Conservation (phyloP, 2,888 invertebrate genomes). For the Eilema sororculum region DNA sequence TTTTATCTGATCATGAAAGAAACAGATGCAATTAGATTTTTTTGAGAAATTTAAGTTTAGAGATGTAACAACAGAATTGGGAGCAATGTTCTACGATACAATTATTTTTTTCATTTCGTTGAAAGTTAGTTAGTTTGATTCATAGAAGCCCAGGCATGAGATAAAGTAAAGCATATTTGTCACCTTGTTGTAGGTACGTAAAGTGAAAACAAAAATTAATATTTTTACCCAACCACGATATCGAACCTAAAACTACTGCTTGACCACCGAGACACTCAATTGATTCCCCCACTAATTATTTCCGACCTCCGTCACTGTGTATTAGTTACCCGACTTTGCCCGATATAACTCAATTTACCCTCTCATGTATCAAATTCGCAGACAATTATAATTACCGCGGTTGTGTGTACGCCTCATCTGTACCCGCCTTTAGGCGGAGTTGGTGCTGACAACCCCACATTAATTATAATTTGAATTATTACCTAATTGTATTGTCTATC, state of each 20-base stretch:
- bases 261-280: not conserved
- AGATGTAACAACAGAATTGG: too few relatives aligned
- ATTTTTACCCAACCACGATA: not conserved
- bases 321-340: not conserved
- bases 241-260: not conserved
- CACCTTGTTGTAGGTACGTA: too few relatives aligned
- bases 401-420: not conserved
- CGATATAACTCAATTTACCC: not conserved
- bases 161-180: too few relatives aligned
- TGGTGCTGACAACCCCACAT: constrained; percentile 11
- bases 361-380: not conserved
- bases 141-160: too few relatives aligned
- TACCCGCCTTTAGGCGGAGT: not conserved
- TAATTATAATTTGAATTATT: constrained; percentile 16
- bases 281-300: not conserved
- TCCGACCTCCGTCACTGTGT: not conserved
- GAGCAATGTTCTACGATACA: too few relatives aligned
- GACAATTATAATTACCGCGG: constrained; percentile 1
- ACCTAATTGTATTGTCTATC: constrained; percentile 1
- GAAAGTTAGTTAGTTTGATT: too few relatives aligned
- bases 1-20: too few relatives aligned
- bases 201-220: too few relatives aligned
- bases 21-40: too few relatives aligned
- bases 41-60: too few relatives aligned
- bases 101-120: too few relatives aligned